Base-by-base conservation (phyloP, 1,140 invertebrate species). In the Drosophila teissieri region DNA sequence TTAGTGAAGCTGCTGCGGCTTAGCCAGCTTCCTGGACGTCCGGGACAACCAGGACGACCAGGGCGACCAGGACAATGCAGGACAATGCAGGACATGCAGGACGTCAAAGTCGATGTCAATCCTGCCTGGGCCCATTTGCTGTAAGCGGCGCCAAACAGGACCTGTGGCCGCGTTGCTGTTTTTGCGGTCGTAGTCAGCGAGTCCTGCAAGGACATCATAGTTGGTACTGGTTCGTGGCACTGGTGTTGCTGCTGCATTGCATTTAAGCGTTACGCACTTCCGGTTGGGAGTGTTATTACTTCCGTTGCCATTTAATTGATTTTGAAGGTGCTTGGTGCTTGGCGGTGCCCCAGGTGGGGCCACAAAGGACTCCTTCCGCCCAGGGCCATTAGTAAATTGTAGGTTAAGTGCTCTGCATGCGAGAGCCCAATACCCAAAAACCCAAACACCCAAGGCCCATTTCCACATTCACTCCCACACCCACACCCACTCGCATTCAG, bases 251-350 rank as follows among this genome's bases (percentile, higher is more conserved):
- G 80, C 78, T 80, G 80, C 81, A 85, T 80, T 86, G 80, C 81
- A 85, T 80, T 85, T 85, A 85, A 86, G 61, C 83, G 80, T 63
- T 83, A 89, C 84, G 79, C 83, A 88, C 83, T 88, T 88, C 83
- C 83, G 82, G 83, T 61, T 68, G 68, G 79, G 68, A 88, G 84
- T 89, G 84, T 89, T 88, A 89, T 88, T 88, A 89, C 84, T 84
- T 88, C 84, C 84, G 84, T 80, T 88, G 84, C 77, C 84, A 48
- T 89, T 88, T 88, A 89, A 88, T 88, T 88, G 84, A 88, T 88
- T 88, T 89, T 72, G 84, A 88, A 88, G 84, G 84, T 84, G 83
- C 76, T 19, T 19, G 19, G 56, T 89, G 49, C 65, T 62, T 36
- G 72, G 44, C 24, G 44, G 22, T 19, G 15, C 10, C 37, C 15